phyloP scores from a whole-genome alignment of 2,888 invertebrate species.

The Subacronicta megacephala region DNA sequence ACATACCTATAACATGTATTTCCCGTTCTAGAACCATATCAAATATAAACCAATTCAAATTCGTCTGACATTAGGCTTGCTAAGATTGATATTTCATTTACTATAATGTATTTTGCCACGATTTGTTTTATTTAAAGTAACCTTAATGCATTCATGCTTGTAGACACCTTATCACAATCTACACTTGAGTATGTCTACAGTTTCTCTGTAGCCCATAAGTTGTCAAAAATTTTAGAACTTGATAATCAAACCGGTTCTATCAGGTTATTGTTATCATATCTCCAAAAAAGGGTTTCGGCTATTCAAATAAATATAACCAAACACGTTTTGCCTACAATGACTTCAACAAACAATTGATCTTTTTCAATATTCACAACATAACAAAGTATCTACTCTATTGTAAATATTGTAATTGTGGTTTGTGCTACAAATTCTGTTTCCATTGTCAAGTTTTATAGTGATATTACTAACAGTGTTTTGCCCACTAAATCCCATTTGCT shows the following conservation, averaged over 20 bases:
- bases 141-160: neutral
- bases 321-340: constrained; percentile 16
- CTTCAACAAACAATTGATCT: constrained; percentile 38
- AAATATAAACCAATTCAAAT: too few species aligned
- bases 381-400: constrained; percentile 27
- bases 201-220: neutral
- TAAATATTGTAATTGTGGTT: constrained; percentile 40
- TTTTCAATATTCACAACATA: constrained; percentile 41
- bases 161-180: neutral
- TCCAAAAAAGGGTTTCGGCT: constrained; percentile 24
- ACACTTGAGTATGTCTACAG: neutral
- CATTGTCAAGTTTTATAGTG: constrained; percentile 45
- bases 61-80: too few species aligned
- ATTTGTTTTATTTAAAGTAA: too few species aligned
- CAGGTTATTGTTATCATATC: constrained; percentile 3
- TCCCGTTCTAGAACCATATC: too few species aligned
- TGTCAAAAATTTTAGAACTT: neutral
- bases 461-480: constrained; percentile 37
- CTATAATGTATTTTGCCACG: neutral
- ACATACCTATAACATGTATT: too few species aligned
- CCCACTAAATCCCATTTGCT: constrained; percentile 32
- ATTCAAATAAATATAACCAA: constrained; percentile 21
- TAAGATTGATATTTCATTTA: neutral
- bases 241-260: neutral
- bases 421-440: constrained; percentile 34